phyloP scores from a whole-genome alignment of 2,113 vertebrate genomes.

The Pachycephala philippinensis region DNA sequence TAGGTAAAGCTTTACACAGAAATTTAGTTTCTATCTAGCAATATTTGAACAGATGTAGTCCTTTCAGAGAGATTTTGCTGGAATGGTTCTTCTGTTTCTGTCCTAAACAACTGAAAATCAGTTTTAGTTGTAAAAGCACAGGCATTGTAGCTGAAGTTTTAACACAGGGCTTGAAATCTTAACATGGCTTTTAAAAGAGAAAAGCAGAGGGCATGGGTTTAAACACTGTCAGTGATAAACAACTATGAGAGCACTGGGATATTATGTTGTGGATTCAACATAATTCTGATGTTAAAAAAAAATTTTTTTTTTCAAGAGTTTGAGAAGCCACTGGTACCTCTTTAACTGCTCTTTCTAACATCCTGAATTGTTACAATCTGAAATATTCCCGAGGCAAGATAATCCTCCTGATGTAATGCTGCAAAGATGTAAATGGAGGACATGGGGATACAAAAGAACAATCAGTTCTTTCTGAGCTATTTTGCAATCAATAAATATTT shows the following conservation, averaged over 20 bases:
- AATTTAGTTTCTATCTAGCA: neutral
- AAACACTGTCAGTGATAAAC: neutral
- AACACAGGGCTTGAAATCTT: neutral
- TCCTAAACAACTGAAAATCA: neutral
- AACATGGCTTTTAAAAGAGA: neutral
- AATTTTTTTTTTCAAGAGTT: neutral
- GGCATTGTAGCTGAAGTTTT: neutral
- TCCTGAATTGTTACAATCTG: neutral
- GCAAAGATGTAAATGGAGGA: neutral
- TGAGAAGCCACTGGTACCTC: neutral
- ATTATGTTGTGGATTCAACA: neutral
- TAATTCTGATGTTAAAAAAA: neutral
- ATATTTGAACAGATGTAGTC: neutral
- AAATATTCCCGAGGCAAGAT: neutral
- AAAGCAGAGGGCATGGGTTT: rapidly evolving
- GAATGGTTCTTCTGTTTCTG: neutral
- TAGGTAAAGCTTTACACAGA: neutral
- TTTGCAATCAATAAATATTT: slow-evolving; percentile 16
- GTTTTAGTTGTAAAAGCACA: neutral
- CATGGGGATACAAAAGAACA: neutral
- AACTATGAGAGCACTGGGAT: neutral
- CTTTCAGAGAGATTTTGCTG: neutral
- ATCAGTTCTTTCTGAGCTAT: neutral
- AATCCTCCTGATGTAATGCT: slow-evolving; percentile 3
- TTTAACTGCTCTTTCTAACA: neutral